Evolutionary conservation across 2,797 vertebrate genomes (phyloP).

Genomic region (Falco concolor): DNA sequence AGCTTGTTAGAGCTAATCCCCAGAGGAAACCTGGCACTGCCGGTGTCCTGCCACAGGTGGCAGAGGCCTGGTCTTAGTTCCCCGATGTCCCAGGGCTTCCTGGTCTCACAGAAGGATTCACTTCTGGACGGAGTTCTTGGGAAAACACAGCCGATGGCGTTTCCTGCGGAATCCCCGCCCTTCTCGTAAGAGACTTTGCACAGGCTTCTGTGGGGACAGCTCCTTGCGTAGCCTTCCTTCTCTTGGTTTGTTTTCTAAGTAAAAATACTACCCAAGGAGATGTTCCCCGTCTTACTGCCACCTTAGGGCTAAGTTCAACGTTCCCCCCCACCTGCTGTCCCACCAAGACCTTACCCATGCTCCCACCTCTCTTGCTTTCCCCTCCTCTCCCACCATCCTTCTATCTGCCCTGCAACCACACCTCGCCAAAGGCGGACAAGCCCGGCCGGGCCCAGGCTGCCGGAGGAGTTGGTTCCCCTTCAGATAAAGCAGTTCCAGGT

Average conservation of each 20-base stretch:
- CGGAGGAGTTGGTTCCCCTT: constrained; percentile 48
- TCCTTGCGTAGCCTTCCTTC: not conserved
- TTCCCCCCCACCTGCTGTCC: not conserved
- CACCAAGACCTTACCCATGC: not conserved
- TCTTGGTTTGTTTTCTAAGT: not conserved
- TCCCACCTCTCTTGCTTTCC: not conserved
- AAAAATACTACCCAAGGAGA: not conserved
- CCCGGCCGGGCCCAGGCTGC: not conserved
- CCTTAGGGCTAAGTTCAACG: not conserved
- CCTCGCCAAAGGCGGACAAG: not conserved
- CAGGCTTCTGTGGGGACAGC: not conserved
- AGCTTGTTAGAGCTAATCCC: not conserved
- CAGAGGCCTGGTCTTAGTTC: not conserved
- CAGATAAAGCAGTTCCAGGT: constrained; percentile 37
- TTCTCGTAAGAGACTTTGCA: not conserved
- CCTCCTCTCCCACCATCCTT: accelerated
- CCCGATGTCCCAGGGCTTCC: not conserved
- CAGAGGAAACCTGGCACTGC: not conserved
- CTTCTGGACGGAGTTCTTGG: not conserved
- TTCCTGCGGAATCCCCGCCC: not conserved
- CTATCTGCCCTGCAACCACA: not conserved
- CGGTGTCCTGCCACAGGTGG: not conserved
- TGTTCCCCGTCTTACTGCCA: accelerated
- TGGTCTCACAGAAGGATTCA: not conserved
- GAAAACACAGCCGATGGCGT: not conserved